Percentiles rank a stretch among this genome's conserved stretches.
Conservation (phyloP, 37 sponge, comb jelly and placozoan species). For the Chondrilla cf. caribensis region DNA sequence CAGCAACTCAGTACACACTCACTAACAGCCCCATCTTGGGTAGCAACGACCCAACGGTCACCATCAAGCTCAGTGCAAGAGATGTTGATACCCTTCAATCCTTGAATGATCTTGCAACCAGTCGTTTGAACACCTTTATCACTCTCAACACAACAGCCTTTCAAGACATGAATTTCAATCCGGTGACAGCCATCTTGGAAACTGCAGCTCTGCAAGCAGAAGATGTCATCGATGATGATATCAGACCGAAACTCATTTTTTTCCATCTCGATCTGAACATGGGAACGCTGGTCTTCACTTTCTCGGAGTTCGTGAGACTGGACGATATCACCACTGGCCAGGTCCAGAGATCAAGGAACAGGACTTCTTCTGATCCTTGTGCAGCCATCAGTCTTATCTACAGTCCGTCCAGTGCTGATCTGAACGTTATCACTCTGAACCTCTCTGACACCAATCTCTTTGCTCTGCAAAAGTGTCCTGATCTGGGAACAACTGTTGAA, state of each 20-base stretch:
- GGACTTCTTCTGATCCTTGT: background rate
- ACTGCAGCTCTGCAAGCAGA: slow-evolving; percentile 34
- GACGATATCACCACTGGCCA: slow-evolving; percentile 28
- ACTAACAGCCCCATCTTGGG: slow-evolving; percentile 59
- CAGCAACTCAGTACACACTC: slow-evolving; percentile 44
- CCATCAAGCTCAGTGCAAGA: slow-evolving; percentile 46
- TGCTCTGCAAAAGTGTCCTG: slow-evolving; percentile 40
- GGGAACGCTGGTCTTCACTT: slow-evolving; percentile 60
- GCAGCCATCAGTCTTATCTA: slow-evolving; percentile 39
- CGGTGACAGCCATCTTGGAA: slow-evolving; percentile 19
- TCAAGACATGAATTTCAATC: slow-evolving; percentile 65
- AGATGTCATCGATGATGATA: slow-evolving; percentile 33
- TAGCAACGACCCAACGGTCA: slow-evolving; percentile 37
- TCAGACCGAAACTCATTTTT: slow-evolving; percentile 39
- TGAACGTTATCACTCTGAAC: slow-evolving; percentile 46
- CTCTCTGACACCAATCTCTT: slow-evolving; percentile 38
- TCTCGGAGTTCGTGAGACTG: slow-evolving; percentile 71
- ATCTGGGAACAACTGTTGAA: slow-evolving; percentile 21
- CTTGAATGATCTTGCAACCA: slow-evolving; percentile 40
- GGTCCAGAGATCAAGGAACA: slow-evolving; percentile 31
- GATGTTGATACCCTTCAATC: slow-evolving; percentile 78
- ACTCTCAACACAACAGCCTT: slow-evolving; percentile 37
- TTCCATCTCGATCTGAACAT: slow-evolving; percentile 69
- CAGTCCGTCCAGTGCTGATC: slow-evolving; percentile 43
- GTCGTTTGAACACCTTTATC: slow-evolving; percentile 47